Evolutionary conservation across 2,113 vertebrate species (phyloP).

Genomic region (Mus pahari): DNA sequence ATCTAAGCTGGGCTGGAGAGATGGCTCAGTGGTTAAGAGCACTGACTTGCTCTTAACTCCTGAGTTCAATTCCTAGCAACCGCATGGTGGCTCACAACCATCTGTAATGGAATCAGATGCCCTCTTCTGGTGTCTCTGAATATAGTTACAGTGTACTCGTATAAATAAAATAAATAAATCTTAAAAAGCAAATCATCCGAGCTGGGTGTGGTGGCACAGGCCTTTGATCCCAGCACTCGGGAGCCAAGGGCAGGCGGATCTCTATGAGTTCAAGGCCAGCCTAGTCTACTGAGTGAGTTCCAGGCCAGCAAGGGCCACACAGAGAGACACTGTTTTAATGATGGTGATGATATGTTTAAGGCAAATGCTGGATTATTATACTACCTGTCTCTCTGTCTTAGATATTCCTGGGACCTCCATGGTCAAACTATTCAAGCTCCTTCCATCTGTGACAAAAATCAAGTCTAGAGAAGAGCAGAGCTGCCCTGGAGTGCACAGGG

Average conservation of each 20-base stretch:
- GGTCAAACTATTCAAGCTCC: not conserved
- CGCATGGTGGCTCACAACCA: too few relatives aligned
- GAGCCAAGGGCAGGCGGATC: not conserved
- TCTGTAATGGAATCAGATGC: too few relatives aligned
- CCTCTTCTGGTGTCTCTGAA: too few relatives aligned
- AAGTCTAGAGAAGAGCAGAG: not conserved
- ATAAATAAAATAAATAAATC: too few relatives aligned
- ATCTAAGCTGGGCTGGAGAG: not conserved
- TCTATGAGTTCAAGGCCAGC: not conserved
- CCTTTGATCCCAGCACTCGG: not conserved
- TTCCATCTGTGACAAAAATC: not conserved
- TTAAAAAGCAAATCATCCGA: not conserved
- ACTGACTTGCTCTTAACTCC: too few relatives aligned
- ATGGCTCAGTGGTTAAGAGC: too few relatives aligned
- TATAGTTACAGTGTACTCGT: too few relatives aligned
- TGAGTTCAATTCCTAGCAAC: too few relatives aligned
- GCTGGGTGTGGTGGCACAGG: not conserved
- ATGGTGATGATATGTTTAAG: not conserved
- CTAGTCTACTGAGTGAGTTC: not conserved
- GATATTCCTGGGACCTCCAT: not conserved
- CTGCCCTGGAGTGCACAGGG: not conserved
- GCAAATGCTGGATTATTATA: not conserved
- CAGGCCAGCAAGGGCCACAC: not conserved
- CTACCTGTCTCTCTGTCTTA: not conserved
- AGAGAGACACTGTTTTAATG: not conserved